phyloP scores from a whole-genome alignment of 2,888 invertebrate genomes.

The Disparrhopalites patrizii region DNA sequence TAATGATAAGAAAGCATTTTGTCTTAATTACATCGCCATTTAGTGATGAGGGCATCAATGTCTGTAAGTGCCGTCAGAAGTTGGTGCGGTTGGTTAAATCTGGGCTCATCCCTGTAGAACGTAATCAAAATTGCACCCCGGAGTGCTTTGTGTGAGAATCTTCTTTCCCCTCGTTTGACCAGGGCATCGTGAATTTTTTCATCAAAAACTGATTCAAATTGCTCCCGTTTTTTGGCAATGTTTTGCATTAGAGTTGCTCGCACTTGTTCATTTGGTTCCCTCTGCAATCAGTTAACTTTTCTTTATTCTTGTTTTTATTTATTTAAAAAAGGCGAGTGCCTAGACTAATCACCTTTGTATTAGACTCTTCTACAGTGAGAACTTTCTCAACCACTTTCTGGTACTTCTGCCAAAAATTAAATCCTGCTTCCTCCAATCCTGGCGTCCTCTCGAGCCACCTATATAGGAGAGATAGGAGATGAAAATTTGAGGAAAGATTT shows the following conservation, averaged over 20 bases:
- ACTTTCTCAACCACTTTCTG: slow-evolving; percentile 67
- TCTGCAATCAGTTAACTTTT: slow-evolving; percentile 52
- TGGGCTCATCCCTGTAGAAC: slow-evolving; percentile 92
- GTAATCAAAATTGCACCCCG: slow-evolving; percentile 98
- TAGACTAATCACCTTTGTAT: slow-evolving; percentile 59
- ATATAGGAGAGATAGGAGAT: not conserved
- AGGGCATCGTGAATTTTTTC: slow-evolving; percentile 76
- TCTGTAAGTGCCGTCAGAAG: slow-evolving; percentile 92
- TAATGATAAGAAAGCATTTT: not conserved
- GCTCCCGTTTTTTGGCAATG: slow-evolving; percentile 72
- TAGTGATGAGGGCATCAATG: slow-evolving; percentile 95
- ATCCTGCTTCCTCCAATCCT: slow-evolving; percentile 75
- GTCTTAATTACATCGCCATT: slow-evolving; percentile 87
- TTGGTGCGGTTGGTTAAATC: slow-evolving; percentile 97
- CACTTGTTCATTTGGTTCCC: slow-evolving; percentile 60
- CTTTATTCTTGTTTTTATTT: slow-evolving; percentile 6
- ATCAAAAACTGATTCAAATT: slow-evolving; percentile 87
- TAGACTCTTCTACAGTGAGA: slow-evolving; percentile 64
- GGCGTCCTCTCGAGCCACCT: slow-evolving; percentile 91
- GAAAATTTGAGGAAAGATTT: not conserved
- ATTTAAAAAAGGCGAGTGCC: too few relatives aligned
- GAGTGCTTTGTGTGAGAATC: slow-evolving; percentile 84
- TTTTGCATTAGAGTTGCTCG: slow-evolving; percentile 67
- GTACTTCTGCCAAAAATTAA: slow-evolving; percentile 94
- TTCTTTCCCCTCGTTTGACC: slow-evolving; percentile 77